phyloP scores from a whole-genome alignment of 2,888 invertebrate genomes.

The Notodonta ziczac region DNA sequence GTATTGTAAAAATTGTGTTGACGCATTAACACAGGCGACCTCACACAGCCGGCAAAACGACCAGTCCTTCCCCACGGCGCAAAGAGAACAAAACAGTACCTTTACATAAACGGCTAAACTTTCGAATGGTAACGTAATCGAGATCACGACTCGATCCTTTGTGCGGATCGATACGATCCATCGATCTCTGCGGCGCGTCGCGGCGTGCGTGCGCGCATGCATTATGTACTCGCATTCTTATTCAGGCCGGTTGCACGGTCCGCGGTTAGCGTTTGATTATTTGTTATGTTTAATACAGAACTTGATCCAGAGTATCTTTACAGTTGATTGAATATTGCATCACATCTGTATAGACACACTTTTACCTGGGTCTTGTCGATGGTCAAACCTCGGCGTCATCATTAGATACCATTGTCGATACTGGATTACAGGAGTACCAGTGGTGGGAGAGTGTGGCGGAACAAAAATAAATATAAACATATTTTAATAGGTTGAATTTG shows the following conservation, averaged over 20 bases:
- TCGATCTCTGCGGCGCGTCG: conserved; percentile 72
- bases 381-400: too few relatives aligned
- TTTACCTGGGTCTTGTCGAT: too few relatives aligned
- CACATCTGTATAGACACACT: too few relatives aligned
- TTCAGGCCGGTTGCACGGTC: conserved; percentile 42
- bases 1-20: conserved; percentile 1
- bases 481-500: too few relatives aligned
- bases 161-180: conserved; percentile 78
- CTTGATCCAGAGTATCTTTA: neutral
- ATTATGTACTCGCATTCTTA: conserved; percentile 72
- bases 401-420: too few relatives aligned
- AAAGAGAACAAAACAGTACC: conserved; percentile 53
- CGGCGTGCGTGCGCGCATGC: conserved; percentile 77
- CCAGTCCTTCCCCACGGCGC: conserved; percentile 34
- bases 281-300: neutral
- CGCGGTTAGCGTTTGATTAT: conserved; percentile 7
- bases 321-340: too few relatives aligned
- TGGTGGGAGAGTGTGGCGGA: too few relatives aligned
- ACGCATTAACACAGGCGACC: conserved; percentile 24
- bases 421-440: too few relatives aligned
- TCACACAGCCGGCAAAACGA: conserved; percentile 35
- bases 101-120: conserved; percentile 71
- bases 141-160: conserved; percentile 80
- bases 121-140: conserved; percentile 72
- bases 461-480: too few relatives aligned